phyloP scores from a whole-genome alignment of 2,888 invertebrate genomes.

The Portevinia maculata region DNA sequence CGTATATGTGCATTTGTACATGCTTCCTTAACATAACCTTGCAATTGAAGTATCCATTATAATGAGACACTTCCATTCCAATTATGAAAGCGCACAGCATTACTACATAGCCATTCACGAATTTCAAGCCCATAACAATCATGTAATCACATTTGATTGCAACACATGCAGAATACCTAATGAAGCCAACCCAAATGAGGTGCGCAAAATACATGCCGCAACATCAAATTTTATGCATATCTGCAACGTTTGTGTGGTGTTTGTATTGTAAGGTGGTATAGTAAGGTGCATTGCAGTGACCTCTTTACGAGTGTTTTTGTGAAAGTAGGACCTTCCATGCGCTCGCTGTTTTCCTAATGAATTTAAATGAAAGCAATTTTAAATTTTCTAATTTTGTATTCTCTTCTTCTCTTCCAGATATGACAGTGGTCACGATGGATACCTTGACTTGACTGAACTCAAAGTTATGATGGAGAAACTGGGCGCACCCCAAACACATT shows the following conservation, averaged over 20 bases:
- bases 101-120: slow-evolving; percentile 35
- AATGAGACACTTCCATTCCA: slow-evolving; percentile 27
- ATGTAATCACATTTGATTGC: slow-evolving; percentile 63
- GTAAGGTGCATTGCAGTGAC: slow-evolving; percentile 42
- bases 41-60: slow-evolving; percentile 33
- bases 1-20: too few relatives aligned
- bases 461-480: slow-evolving; percentile 98
- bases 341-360: slow-evolving; percentile 5
- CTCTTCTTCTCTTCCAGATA: slow-evolving; percentile 86
- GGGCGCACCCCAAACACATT: slow-evolving; percentile 97
- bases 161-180: slow-evolving; percentile 49
- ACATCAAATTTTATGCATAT: slow-evolving; percentile 32
- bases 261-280: background rate
- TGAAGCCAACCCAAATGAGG: slow-evolving; percentile 44
- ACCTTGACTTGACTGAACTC: slow-evolving; percentile 93
- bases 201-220: slow-evolving; percentile 53
- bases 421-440: slow-evolving; percentile 94
- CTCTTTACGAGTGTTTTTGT: slow-evolving; percentile 46
- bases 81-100: slow-evolving; percentile 47
- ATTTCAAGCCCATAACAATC: slow-evolving; percentile 38
- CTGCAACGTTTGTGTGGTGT: slow-evolving; percentile 22
- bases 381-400: slow-evolving; percentile 40
- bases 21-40: slow-evolving; percentile 18
- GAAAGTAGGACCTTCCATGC: slow-evolving; percentile 47
- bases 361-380: slow-evolving; percentile 27